Base-by-base conservation (phyloP, 2,113 vertebrate species). In the Muntiacus reevesi region DNA sequence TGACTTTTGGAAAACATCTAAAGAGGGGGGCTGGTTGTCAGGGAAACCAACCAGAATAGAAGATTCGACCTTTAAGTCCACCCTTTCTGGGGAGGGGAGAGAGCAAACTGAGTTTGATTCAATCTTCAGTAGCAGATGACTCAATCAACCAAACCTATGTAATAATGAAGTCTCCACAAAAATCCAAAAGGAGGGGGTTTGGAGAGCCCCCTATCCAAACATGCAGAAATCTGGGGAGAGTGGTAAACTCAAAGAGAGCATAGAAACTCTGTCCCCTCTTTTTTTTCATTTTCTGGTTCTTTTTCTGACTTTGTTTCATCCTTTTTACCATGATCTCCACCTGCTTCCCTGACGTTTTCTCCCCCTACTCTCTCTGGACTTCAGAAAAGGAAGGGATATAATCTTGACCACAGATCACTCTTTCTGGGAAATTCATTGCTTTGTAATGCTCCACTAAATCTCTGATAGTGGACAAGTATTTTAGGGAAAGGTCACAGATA, bases 371-470 rank as follows among this genome's bases (percentile, higher is more conserved):
- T 76, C 30, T 83, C 67, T 83, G 74, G 14, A 33, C 5, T 23
- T 96, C 27, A 92, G 78, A 71, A 95, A 96, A 90, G 45, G 27
- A 88, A 94, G 54, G 12, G 36, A 67, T 86, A 30, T 91, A 47
- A 74, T 94, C 40, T 57, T 47, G 36, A 89, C 16, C 82, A 92
- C 15, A 96, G n/a, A 88, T 57, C 28, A 12, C 30, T 17, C 25
- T 96, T 93, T 91, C 43, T 57, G 11, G 59, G 81, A 91, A 95
- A 95, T 52, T 87, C 10, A 79, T 87, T 86, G 30, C 47, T 93
- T 27, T 92, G 43, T n/a, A 45, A 11, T 59, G 62, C 87, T 95
- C 71, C 40, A 60, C 50, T 71, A 95, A 60, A 59, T 59, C 30
- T 23, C 67, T 94, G 15, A 33, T 54, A 40, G 94, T 60, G 45